Base-by-base conservation (phyloP, 2,888 invertebrate species). In the Noctua fimbriata region DNA sequence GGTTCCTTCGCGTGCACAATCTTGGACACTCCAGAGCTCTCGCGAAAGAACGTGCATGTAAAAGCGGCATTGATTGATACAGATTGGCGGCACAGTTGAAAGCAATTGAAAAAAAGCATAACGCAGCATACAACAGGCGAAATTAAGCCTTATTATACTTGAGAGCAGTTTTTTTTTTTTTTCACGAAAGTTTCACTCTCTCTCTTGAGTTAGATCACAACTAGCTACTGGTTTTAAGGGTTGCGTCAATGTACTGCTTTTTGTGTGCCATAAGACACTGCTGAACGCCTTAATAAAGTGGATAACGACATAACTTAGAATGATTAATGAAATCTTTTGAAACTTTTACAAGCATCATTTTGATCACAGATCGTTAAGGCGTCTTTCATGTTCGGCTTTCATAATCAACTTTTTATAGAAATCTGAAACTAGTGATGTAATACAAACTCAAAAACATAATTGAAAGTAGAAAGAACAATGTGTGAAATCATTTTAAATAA, bases 291-390 rank as follows among this genome's bases (percentile, higher is more conserved):
- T 67, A 52, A 60, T 16, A 66, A 58, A 44, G 41, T 36, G 58
- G 41, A 69, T 47, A 18, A 32, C 21, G 14, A 24, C n/a, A 28
- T 16, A 28, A 78, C 32, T 58, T n/a, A 28, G 14, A 44, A 28
- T 67, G n/a, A 67, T 10, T 44, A 4, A 69, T 55, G 18, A 72
- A 55, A 41, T 47, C 1, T 47, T 82, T 58, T 18, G 4, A 41
- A 76, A 52, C 28, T 75, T 9, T 32, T 41, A 36, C 67, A 41
- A 66, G 81, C 55, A 36, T 70, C 28, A 49, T 60, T 66, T 47
- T 74, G 66, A 84, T 86, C 73, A 84, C 84, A 75, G 73, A 67
- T 73, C 66, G 63, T 49, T 24, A 84, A 84, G 84, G 84, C 84
- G 87, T 71, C 67, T 69, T 58, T 69, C 18, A 74, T 75, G 24